Conservation (phyloP, 2,888 invertebrate genomes). For the Nephrotoma flavescens region DNA sequence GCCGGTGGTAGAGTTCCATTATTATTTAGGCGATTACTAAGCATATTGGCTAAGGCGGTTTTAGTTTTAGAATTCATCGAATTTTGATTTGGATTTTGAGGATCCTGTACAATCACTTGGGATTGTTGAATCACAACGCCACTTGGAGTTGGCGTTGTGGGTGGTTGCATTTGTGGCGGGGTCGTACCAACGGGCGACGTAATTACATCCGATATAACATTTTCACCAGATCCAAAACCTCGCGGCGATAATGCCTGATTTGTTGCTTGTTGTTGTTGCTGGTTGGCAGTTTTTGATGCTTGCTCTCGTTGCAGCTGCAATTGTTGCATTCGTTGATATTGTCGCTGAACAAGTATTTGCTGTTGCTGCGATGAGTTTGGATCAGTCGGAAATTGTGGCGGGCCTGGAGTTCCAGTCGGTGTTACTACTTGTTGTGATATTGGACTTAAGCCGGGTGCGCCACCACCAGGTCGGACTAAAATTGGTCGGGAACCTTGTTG, state of each 20-base stretch:
- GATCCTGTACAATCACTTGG: constrained; percentile 6
- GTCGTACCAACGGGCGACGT: constrained; percentile 5
- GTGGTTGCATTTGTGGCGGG: constrained; percentile 9
- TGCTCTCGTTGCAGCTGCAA: constrained; percentile 23
- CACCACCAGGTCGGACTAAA: constrained; percentile 32
- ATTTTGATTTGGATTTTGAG: background rate
- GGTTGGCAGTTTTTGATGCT: constrained; percentile 19
- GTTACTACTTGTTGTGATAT: constrained; percentile 18
- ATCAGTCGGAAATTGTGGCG: constrained; percentile 15
- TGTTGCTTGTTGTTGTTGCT: constrained; percentile 23
- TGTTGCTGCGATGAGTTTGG: constrained; percentile 14
- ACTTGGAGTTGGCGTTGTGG: background rate
- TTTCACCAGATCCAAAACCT: constrained; percentile 8
- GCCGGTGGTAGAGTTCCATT: constrained; percentile 33
- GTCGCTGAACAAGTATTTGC: constrained; percentile 17
- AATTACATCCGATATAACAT: background rate
- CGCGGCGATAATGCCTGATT: constrained; percentile 16
- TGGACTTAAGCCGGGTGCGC: constrained; percentile 28
- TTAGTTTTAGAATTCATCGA: constrained; percentile 77
- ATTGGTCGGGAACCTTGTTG: constrained; percentile 47
- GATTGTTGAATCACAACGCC: constrained; percentile 8
- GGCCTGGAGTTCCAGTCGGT: constrained; percentile 4
- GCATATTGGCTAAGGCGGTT: constrained; percentile 88
- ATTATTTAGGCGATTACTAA: constrained; percentile 61
- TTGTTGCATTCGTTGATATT: constrained; percentile 21